phyloP scores from a whole-genome alignment of 23 tunicate genomes.

The Diplosoma virens region DNA sequence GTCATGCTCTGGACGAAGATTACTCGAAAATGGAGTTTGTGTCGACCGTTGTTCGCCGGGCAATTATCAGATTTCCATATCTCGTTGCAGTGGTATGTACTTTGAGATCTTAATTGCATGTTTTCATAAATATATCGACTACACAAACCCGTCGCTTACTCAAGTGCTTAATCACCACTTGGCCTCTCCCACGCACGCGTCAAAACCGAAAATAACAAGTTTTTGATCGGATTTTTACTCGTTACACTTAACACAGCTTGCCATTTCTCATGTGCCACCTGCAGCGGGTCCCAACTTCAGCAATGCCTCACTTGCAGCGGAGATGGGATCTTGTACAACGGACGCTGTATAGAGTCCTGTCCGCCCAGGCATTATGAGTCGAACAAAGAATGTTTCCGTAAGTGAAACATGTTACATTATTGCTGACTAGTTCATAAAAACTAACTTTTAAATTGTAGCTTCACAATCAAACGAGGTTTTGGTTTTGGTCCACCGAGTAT shows the following conservation, averaged over 20 bases:
- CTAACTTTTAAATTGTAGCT: no score
- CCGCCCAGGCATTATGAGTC: slow-evolving; percentile 34
- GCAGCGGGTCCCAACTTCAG: slow-evolving; percentile 36
- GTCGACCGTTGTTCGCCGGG: slow-evolving; percentile 40
- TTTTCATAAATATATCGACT: no score
- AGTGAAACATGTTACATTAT: no score
- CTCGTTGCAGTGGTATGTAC: slow-evolving; percentile 53
- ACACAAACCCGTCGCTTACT: no score
- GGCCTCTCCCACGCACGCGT: no score
- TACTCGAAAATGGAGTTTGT: slow-evolving; percentile 48
- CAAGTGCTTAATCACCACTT: no score
- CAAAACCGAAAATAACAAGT: no score
- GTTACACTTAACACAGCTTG: slow-evolving; percentile 61
- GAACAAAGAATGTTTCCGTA: slow-evolving; percentile 56
- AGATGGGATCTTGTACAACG: slow-evolving; percentile 39
- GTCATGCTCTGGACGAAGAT: slow-evolving; percentile 41
- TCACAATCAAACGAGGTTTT: no score
- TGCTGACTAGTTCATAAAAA: no score
- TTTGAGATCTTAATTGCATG: neutral
- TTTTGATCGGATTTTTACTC: no score
- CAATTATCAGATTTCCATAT: slow-evolving; percentile 31
- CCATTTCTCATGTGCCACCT: slow-evolving; percentile 55
- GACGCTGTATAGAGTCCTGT: slow-evolving; percentile 58
- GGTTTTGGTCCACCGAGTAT: no score
- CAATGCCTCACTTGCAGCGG: slow-evolving; percentile 55